Conservation (phyloP, 2,888 invertebrate species). For the Macrophya annulata region DNA sequence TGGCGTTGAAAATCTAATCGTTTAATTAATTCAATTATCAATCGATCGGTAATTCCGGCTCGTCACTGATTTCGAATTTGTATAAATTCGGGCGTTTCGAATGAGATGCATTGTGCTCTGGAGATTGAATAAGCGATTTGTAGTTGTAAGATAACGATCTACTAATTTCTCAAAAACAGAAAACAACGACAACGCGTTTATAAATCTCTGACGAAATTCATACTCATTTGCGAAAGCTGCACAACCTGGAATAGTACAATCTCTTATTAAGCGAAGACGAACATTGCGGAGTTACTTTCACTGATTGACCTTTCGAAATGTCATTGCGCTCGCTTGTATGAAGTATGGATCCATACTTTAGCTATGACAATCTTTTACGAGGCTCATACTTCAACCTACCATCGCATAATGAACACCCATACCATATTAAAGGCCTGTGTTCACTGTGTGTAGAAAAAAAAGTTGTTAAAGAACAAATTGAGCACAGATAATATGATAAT, state of each 20-base stretch:
- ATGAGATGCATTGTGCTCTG: neutral
- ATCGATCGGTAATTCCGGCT: neutral
- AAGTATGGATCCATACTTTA: conserved; percentile 12
- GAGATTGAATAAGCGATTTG: neutral
- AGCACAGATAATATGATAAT: neutral
- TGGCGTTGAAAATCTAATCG: neutral
- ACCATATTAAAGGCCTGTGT: neutral
- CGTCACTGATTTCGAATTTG: neutral
- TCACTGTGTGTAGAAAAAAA: neutral
- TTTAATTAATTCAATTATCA: neutral
- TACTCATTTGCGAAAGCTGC: conserved; percentile 5
- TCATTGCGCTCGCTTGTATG: conserved; percentile 64
- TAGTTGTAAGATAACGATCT: neutral
- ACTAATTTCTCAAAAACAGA: conserved; percentile 6
- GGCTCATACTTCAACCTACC: neutral
- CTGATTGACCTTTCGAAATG: conserved; percentile 76
- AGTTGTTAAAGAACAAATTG: neutral
- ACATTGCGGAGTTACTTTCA: conserved; percentile 71
- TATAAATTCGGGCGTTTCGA: neutral
- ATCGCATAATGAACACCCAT: neutral
- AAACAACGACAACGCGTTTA: neutral
- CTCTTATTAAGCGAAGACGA: conserved; percentile 45
- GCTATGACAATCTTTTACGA: neutral
- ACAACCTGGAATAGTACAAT: conserved; percentile 12
- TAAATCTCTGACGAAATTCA: neutral